These are phyloP conservation scores for Corythornis cristatus DNA, from an alignment of 2,113 vertebrate species.

Conservation along the genomic window DNA sequence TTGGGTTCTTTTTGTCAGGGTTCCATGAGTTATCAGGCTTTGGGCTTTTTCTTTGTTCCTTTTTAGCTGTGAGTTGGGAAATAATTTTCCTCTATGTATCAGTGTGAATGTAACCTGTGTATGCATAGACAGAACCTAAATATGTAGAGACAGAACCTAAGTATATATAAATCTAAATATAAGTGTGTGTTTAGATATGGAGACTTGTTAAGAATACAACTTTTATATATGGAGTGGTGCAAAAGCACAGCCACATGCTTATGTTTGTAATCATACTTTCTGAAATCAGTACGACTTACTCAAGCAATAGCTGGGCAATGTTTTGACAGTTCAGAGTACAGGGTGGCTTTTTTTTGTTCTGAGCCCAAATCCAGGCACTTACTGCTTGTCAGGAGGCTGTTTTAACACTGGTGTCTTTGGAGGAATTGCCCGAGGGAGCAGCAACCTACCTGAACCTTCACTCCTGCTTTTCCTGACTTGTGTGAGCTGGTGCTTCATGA, in stretches of 20 bases:
- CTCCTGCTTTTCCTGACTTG: neutral
- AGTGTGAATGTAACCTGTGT: neutral
- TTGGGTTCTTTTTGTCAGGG: neutral
- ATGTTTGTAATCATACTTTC: neutral
- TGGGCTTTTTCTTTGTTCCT: neutral
- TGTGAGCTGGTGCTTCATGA: neutral
- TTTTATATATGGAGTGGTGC: neutral
- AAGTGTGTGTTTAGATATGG: neutral
- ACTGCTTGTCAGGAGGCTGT: neutral
- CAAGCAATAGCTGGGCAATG: rapidly evolving
- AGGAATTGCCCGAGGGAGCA: neutral
- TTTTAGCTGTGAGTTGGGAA: neutral
- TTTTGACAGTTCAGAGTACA: neutral
- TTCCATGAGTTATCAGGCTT: neutral
- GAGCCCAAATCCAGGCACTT: neutral
- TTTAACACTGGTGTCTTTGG: neutral
- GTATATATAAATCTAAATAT: neutral
- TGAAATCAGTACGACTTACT: neutral
- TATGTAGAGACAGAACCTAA: neutral
- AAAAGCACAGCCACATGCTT: neutral
- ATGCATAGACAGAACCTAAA: neutral
- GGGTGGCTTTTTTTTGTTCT: neutral
- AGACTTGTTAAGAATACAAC: neutral
- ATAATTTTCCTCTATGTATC: neutral
- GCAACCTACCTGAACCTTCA: neutral